phyloP scores from a whole-genome alignment of 2,113 vertebrate species.

The Xyrauchen texanus region DNA sequence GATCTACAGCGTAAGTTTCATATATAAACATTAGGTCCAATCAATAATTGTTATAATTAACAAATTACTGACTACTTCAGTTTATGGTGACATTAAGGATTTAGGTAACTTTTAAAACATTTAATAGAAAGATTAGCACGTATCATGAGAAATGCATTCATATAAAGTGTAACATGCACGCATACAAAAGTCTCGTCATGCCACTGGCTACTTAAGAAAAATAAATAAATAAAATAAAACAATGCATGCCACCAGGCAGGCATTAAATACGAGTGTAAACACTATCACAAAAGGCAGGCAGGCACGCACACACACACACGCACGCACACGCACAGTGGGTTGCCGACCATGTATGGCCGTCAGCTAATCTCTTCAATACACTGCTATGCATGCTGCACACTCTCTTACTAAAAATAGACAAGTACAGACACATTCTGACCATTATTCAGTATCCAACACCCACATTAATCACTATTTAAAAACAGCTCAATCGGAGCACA shows the following conservation, averaged over 20 bases:
- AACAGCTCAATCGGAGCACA: not conserved
- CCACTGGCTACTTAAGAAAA: conserved; percentile 12
- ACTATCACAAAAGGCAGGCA: conserved; percentile 20
- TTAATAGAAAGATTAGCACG: not conserved
- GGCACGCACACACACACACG: too few relatives aligned
- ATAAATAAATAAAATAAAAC: conserved; percentile 13
- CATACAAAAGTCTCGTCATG: not conserved
- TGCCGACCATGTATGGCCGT: conserved; percentile 56
- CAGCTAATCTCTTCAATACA: conserved; percentile 40
- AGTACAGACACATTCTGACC: conserved; percentile 52
- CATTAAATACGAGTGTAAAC: conserved; percentile 20
- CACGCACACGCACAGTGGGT: conserved; percentile 29
- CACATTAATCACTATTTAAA: not conserved
- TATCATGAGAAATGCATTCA: too few relatives aligned
- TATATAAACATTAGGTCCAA: too few relatives aligned
- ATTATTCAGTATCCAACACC: conserved; percentile 23
- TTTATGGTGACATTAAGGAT: not conserved
- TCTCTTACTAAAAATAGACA: conserved; percentile 70
- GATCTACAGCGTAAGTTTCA: too few relatives aligned
- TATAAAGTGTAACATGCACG: too few relatives aligned
- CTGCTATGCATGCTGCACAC: conserved; percentile 42
- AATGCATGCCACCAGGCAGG: not conserved
- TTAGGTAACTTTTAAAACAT: not conserved
- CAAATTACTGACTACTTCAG: too few relatives aligned
- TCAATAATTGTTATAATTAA: too few relatives aligned